A percentile compares a stretch with the other conserved stretches of the same genome.
Evolutionary conservation across 2,797 vertebrate species (phyloP).

Genomic region (Cyclopterus lumpus): DNA sequence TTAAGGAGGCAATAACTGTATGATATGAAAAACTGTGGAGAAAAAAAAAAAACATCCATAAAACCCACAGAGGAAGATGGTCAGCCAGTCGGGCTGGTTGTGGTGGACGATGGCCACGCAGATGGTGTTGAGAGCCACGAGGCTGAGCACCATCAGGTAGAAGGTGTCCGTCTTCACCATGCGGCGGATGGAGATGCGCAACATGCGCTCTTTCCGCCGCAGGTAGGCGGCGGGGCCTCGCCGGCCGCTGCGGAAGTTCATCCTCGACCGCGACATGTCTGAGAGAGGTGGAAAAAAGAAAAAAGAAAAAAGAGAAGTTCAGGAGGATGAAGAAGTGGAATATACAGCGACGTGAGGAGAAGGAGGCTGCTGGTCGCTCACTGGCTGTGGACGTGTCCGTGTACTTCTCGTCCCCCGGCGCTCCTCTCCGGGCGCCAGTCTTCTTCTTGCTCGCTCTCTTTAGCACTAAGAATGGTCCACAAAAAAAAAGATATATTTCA

Average conservation of each 20-base stretch:
- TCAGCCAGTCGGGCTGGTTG: constrained; percentile 96
- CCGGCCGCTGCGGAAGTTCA: constrained; percentile 92
- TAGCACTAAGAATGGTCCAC: constrained; percentile 80
- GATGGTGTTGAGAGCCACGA: constrained; percentile 97
- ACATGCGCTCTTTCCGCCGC: constrained; percentile 94
- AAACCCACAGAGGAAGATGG: constrained; percentile 95
- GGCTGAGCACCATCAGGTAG: constrained; percentile 95
- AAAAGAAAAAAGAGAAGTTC: neutral
- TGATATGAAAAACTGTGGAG: neutral
- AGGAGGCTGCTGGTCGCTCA: constrained; percentile 73
- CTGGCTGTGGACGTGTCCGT: constrained; percentile 93
- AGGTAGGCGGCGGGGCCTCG: constrained; percentile 94
- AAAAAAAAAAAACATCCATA: neutral
- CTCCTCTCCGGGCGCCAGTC: constrained; percentile 90
- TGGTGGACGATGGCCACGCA: constrained; percentile 99
- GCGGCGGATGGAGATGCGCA: constrained; percentile 96
- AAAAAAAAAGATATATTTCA: constrained; percentile 18
- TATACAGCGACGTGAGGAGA: neutral
- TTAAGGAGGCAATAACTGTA: neutral
- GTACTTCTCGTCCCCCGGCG: constrained; percentile 92
- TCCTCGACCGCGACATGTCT: constrained; percentile 92
- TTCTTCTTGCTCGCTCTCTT: constrained; percentile 98
- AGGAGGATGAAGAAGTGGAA: neutral
- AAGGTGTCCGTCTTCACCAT: constrained; percentile 99
- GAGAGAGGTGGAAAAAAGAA: constrained; percentile 7